phyloP scores from a whole-genome alignment of 2,888 invertebrate species.

The Cremastinae sp. region DNA sequence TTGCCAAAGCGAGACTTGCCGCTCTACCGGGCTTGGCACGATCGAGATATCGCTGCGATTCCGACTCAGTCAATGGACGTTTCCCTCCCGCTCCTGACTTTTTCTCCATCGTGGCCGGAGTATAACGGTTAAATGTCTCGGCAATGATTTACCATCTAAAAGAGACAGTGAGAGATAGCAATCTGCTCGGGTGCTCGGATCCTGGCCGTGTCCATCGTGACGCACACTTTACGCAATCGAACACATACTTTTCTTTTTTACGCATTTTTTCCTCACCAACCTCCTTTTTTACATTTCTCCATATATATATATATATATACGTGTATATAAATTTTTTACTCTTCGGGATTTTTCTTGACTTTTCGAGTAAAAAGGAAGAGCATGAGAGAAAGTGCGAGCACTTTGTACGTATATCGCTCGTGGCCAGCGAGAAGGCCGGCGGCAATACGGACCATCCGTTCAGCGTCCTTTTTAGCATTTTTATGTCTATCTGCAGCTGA shows the following conservation, averaged over 20 bases:
- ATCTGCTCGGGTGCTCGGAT: conserved; percentile 51
- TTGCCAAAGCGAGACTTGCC: not conserved
- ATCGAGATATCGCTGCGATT: conserved; percentile 51
- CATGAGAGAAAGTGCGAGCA: too few relatives aligned
- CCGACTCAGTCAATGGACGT: conserved; percentile 50
- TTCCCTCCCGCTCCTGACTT: conserved; percentile 26
- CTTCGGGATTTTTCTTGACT: too few relatives aligned
- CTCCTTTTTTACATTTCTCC: too few relatives aligned
- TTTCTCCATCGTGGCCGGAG: conserved; percentile 28
- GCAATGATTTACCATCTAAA: conserved; percentile 76
- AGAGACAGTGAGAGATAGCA: conserved; percentile 68
- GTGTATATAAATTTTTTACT: too few relatives aligned
- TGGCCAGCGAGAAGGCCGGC: too few relatives aligned
- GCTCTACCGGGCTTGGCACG: conserved; percentile 27
- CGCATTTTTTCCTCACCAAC: too few relatives aligned
- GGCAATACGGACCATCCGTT: conserved; percentile 70
- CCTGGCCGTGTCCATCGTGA: conserved; percentile 50
- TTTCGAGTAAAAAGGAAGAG: too few relatives aligned
- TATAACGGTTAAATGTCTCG: conserved; percentile 75
- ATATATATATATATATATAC: not conserved
- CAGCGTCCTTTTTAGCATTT: conserved; percentile 78
- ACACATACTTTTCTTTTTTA: too few relatives aligned
- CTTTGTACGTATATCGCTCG: too few relatives aligned
- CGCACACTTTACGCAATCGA: conserved; percentile 10
- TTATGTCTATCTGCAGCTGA: conserved; percentile 79